phyloP scores from a whole-genome alignment of 2,797 vertebrate species.

The Crocidura indochinensis region DNA sequence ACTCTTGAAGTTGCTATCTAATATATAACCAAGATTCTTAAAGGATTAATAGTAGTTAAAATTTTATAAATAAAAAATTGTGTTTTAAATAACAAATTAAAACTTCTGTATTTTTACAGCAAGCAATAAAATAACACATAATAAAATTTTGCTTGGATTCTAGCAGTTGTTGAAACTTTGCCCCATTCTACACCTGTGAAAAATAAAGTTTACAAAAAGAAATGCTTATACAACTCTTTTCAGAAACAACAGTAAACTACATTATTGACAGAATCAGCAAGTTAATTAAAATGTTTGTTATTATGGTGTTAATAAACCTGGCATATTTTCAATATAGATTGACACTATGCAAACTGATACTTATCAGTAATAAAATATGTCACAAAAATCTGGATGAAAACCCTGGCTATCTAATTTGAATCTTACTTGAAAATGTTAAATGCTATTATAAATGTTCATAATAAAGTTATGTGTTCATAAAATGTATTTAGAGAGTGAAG shows the following conservation, averaged over 20 bases:
- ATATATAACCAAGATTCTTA: background rate
- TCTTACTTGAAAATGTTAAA: slow-evolving; percentile 66
- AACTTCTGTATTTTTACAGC: slow-evolving; percentile 16
- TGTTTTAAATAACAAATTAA: slow-evolving; percentile 38
- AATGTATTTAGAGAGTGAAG: slow-evolving; percentile 51
- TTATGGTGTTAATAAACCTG: slow-evolving; percentile 83
- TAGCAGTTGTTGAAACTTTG: slow-evolving; percentile 42
- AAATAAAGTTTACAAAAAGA: slow-evolving; percentile 64
- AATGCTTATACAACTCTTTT: slow-evolving; percentile 74
- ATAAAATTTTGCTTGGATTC: slow-evolving; percentile 35
- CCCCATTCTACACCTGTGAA: background rate
- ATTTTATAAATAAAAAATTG: slow-evolving; percentile 5
- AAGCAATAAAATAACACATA: background rate
- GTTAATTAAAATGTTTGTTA: slow-evolving; percentile 80
- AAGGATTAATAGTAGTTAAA: slow-evolving; percentile 19
- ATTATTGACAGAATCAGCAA: slow-evolving; percentile 83
- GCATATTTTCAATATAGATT: slow-evolving; percentile 79
- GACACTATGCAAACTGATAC: slow-evolving; percentile 72
- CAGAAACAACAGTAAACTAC: slow-evolving; percentile 63
- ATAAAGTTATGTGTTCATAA: slow-evolving; percentile 41
- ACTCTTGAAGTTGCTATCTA: background rate
- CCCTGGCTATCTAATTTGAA: slow-evolving; percentile 17
- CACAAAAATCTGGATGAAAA: slow-evolving; percentile 72
- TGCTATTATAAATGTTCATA: slow-evolving; percentile 62
- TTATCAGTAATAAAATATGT: slow-evolving; percentile 60